Percentiles rank a stretch among this genome's conserved stretches.
Conservation (phyloP, 2,888 invertebrate species). For the Eupelmus urozonus region DNA sequence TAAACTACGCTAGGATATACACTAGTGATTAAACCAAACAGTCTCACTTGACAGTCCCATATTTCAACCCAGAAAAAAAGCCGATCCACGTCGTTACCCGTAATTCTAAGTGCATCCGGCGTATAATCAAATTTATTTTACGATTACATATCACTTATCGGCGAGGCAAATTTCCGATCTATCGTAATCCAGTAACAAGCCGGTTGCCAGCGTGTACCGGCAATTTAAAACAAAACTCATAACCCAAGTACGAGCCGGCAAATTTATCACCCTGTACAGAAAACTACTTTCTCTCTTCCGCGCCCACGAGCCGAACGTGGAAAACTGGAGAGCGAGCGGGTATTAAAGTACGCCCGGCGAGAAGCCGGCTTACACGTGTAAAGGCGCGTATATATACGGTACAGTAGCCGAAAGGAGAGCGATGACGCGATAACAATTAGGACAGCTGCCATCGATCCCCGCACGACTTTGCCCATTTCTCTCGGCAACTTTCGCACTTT, state of each 20-base stretch:
- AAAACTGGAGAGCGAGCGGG: not conserved
- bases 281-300: conserved; percentile 30
- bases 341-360: conserved; percentile 10
- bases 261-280: conserved; percentile 10
- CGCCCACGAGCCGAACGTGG: not conserved
- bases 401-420: too few species aligned
- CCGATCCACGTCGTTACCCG: not conserved
- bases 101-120: not conserved
- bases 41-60: too few species aligned
- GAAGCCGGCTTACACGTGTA: conserved; percentile 11
- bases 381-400: not conserved
- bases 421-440: conserved; percentile 56
- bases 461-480: conserved; percentile 39
- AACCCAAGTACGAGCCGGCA: not conserved
- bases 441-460: conserved; percentile 50
- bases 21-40: too few species aligned
- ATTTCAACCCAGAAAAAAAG: not conserved
- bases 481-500: conserved; percentile 54
- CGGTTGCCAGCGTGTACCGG: not conserved
- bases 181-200: too few species aligned
- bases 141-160: too few species aligned
- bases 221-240: not conserved
- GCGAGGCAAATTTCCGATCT: not conserved
- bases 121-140: not conserved
- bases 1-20: too few species aligned